Percentiles rank a stretch among this genome's conserved stretches.
phyloP scores from a whole-genome alignment of 2,113 vertebrate genomes.

The Zeus faber region DNA sequence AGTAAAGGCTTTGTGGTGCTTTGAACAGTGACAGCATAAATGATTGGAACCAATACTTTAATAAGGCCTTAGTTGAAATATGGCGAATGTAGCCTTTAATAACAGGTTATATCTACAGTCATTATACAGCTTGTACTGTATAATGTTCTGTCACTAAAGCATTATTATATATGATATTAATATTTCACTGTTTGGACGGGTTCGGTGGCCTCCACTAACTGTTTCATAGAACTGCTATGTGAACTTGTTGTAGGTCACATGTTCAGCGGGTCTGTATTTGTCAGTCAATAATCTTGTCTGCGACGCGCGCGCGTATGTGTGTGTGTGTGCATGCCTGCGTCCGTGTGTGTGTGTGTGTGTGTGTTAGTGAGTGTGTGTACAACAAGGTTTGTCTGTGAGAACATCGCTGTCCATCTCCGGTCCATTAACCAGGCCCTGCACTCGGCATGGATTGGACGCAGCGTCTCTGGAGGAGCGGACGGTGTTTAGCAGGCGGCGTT shows the following conservation, averaged over 20 bases:
- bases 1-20: no score
- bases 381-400: slow-evolving; percentile 36
- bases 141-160: no score
- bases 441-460: slow-evolving; percentile 59
- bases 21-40: no score
- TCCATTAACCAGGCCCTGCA: slow-evolving; percentile 65
- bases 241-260: slow-evolving; percentile 41
- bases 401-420: slow-evolving; percentile 58
- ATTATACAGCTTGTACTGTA: no score
- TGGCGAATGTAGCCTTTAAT: no score
- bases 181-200: no score
- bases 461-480: slow-evolving; percentile 39
- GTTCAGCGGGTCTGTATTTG: slow-evolving; percentile 44
- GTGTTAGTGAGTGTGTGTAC: slow-evolving; percentile 46
- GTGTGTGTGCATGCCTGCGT: slow-evolving; percentile 5
- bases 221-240: slow-evolving; percentile 30
- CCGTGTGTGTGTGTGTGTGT: slow-evolving; percentile 6
- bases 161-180: no score
- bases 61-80: no score
- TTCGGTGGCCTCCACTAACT: slow-evolving; percentile 18
- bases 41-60: no score
- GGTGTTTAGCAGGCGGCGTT: slow-evolving; percentile 41
- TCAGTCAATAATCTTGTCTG: slow-evolving; percentile 47
- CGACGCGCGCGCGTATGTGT: slow-evolving; percentile 2
- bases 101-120: no score